These are phyloP conservation scores for Prunella fulvescens DNA, from an alignment of 2,113 vertebrate genomes.

Conservation along the genomic window DNA sequence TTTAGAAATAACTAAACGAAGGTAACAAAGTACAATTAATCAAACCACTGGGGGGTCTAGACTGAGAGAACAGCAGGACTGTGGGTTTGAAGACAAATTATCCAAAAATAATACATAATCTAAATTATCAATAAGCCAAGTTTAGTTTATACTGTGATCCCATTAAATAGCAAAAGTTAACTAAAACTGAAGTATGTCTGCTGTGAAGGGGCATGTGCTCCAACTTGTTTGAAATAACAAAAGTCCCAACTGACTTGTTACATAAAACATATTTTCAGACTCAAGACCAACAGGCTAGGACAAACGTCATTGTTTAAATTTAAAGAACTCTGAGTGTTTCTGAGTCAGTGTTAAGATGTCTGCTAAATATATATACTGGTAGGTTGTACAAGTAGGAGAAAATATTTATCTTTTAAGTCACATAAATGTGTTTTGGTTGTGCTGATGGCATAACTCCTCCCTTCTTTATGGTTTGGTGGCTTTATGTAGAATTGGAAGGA, in stretches of 20 bases:
- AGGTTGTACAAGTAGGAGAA: neutral
- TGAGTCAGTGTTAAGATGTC: neutral
- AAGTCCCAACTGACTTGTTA: neutral
- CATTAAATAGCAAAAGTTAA: neutral
- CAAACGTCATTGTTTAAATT: neutral
- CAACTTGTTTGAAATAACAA: conserved; percentile 4
- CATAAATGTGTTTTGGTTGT: neutral
- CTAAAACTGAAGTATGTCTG: neutral
- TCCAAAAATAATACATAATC: neutral
- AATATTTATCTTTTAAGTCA: neutral
- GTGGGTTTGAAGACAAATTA: neutral
- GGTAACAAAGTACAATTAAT: neutral
- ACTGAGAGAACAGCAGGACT: neutral
- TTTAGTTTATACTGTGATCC: neutral
- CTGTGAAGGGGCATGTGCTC: neutral
- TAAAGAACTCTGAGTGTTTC: neutral
- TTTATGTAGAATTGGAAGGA: neutral
- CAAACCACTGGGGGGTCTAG: neutral
- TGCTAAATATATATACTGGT: neutral
- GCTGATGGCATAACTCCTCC: neutral
- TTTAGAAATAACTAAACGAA: neutral
- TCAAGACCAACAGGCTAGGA: neutral
- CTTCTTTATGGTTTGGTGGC: neutral
- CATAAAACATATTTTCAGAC: neutral
- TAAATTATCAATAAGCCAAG: neutral